Base-by-base conservation (phyloP, 2,888 invertebrate genomes). In the Ecliptopera silaceata region DNA sequence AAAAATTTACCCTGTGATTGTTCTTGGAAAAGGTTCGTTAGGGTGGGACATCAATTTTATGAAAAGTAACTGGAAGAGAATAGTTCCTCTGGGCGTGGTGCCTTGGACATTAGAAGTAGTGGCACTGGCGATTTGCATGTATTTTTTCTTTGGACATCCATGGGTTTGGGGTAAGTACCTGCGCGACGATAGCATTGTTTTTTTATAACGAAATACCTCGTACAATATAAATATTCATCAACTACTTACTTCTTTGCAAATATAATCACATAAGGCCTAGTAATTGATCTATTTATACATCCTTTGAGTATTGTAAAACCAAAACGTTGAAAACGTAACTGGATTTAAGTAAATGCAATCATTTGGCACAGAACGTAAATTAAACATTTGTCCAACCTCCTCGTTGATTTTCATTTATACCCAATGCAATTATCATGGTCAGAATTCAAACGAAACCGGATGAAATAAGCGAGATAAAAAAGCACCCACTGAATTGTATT, bases 1-100 rank as follows among this genome's bases (percentile, higher is more conserved):
- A 65, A 87, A 83, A 79, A 79, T 90, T 59, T 89, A 86, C 61
- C 90, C 89, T 20, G 85, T 87, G 3, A 76, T 89, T 36, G 86
- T 91, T 59, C 71, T 91, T 55, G 91, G 91, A 1, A 90, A 90
- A 62, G 88, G 81, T 5, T 85, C 90, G 2, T 66, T 91, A 17
- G 83, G 74, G 0, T 88, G 88, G 88, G 78, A 90, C 58, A 62
- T 81, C 31, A 63, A 61, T 26, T 91, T 77, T 54, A 89, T 89
- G 81, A 82, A 68, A 64, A 57, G 58, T 8, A 83, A 89, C 60
- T 88, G 88, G 88, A 69, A 61, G 22, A 76, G 76, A 41, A 75
- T 89, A 4, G 62, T 79, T 3, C 63, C 82, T 0, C 71, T 91
- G n/a, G 91, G 90, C 6, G 68, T 71, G 0, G 50, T 88, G 34